Evolutionary conservation across 2,113 vertebrate species (phyloP), one percentile per base, ranked within the genome.

Genomic region (Carlito syrichta): DNA sequence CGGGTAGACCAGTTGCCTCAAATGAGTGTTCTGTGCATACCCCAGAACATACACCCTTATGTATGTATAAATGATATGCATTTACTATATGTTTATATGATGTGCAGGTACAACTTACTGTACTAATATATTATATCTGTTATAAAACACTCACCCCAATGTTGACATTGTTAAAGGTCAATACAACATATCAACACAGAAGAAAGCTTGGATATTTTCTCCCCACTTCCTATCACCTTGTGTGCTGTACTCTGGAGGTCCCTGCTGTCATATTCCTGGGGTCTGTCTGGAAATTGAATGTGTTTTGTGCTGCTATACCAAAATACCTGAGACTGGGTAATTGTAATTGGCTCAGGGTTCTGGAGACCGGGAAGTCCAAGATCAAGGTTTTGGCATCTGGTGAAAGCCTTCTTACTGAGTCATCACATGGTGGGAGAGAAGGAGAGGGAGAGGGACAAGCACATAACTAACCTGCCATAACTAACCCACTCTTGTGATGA

Each of bases 171-270:
- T 63, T 25, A 63, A 58, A 89, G 32, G 54, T 20, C 54, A 90
- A 63, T 74, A 32, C 22, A 68, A 84, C 68, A 68, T 8, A 43
- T 68, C 43, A 63, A 73, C 3, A 35, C 0, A 40, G 43, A 77
- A 73, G 77, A 30, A 45, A 79, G 38, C 5, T 62, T 50, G 58
- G 54, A 12, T 38, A 40, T 38, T 79, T 74, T 76, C 54, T 38
- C 30, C 1, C 48, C 23, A n/a, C 2, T 58, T 4, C 23, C 45
- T 12, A 2, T 77, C 68, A 60, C 10, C 22, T 2, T 22, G 23
- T 19, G 50, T 1, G 10, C 43, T 38, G 45, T 23, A 3, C 25
- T 50, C 25, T 0, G 19, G n/a, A 50, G 58, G 43, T 0, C 22
- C 12, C 79, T 68, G n/a, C 6, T n/a, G 19, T 19, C 12, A 0